Evolutionary conservation across 2,888 invertebrate species (phyloP), one percentile per base, ranked within the genome.

Genomic region (Crematogaster levior): DNA sequence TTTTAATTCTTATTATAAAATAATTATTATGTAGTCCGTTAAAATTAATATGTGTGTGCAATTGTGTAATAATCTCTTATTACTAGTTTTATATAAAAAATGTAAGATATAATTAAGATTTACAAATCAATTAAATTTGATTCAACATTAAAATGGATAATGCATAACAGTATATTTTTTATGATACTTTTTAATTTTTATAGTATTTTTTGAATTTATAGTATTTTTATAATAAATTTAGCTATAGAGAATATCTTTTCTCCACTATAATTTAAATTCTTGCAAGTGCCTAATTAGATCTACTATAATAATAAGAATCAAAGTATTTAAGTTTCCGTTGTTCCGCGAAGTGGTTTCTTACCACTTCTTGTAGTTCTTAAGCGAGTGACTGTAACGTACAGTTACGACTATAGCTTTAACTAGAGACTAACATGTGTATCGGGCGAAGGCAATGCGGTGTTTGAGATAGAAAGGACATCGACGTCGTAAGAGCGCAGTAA

Each of bases 391-490:
- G 15, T 66, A 51, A 66, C 68, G 68, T 83, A 56, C 65, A 72
- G 66, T 73, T 83, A 83, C 21, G 34, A 63, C 34, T 24, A 24
- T 46, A 48, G 58, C 21, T 10, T 72, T 46, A 72, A 18, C n/a
- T 51, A 30, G 43, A 61, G 30, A 37, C 43, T 56, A 83, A 72
- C 24, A 46, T 51, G 46, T 15, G 46, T 15, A 72, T 83, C 27
- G 37, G 34, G 21, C 77, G 18, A 58, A 66, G 30, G 79, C 53
- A 82, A 70, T 40, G 46, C 46, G 65, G 48, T n/a, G 34, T 34
- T 48, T 37, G 43, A 34, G 24, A 53, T 43, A 60, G 73, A 82
- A 75, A 80, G 58, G 75, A 81, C 68, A 70, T 63, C 68, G 53
- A 66, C 48, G 58, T 68, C 27, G 66, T 60, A 60, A 65, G 40